Evolutionary conservation across 2,888 invertebrate species (phyloP).

Genomic region (Netelia fuscicornis): DNA sequence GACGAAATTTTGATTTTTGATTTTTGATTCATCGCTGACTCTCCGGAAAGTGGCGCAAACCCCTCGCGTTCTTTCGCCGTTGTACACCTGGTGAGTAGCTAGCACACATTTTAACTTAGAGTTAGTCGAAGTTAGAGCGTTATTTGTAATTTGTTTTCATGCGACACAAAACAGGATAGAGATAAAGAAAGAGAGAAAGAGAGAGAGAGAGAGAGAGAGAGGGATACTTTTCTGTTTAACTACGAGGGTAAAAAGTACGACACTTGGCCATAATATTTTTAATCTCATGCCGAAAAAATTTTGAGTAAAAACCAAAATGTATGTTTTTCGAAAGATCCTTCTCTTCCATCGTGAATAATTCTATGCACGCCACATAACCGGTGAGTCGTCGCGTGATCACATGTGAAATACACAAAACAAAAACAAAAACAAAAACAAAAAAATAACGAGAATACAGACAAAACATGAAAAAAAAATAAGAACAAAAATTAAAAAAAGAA

Average conservation of each 20-base stretch:
- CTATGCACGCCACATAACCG: constrained; percentile 58
- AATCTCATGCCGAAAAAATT: constrained; percentile 33
- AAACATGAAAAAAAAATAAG: constrained; percentile 36
- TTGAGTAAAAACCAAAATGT: constrained; percentile 18
- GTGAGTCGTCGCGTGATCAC: constrained; percentile 63
- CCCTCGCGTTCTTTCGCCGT: constrained; percentile 37
- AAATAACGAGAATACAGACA: constrained; percentile 46
- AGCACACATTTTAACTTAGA: constrained; percentile 33
- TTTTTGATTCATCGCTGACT: constrained; percentile 55
- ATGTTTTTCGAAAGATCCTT: constrained; percentile 4
- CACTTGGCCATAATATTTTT: constrained; percentile 28
- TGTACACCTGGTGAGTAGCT: constrained; percentile 47
- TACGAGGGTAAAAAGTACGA: constrained; percentile 60
- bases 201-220: constrained; percentile 24
- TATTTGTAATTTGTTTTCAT: constrained; percentile 77
- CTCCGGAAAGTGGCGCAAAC: constrained; percentile 63
- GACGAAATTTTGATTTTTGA: neutral
- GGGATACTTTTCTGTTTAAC: constrained; percentile 45
- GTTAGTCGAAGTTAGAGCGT: constrained; percentile 81
- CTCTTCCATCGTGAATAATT: neutral
- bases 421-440: constrained; percentile 49
- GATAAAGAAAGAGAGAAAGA: constrained; percentile 61
- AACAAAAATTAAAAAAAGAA: constrained; percentile 55
- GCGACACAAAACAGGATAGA: constrained; percentile 77
- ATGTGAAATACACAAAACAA: constrained; percentile 56